A percentile compares a stretch with the other conserved stretches of the same genome.
Evolutionary conservation across 1,140 invertebrate genomes (phyloP).

Genomic region (Cepaea nemoralis): DNA sequence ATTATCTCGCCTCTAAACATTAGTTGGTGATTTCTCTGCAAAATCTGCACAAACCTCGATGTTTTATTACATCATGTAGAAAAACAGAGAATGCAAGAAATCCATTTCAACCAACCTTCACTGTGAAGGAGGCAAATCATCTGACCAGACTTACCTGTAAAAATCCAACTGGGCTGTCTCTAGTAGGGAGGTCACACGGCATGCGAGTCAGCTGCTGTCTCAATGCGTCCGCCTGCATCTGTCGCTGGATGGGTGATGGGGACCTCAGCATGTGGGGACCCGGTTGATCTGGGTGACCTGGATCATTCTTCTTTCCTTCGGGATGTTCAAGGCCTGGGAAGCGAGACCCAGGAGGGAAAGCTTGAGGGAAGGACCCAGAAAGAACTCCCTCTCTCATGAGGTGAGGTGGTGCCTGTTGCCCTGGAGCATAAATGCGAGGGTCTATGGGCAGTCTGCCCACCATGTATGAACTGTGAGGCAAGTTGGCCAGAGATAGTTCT

Average conservation of each 20-base stretch:
- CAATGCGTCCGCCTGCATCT: slow-evolving; percentile 27
- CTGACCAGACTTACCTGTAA: slow-evolving; percentile 25
- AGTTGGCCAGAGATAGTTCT: slow-evolving; percentile 78
- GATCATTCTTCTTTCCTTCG: slow-evolving; percentile 43
- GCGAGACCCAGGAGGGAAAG: slow-evolving; percentile 46
- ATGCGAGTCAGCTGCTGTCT: slow-evolving; percentile 35
- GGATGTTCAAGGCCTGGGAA: slow-evolving; percentile 49
- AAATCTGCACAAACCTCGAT: too few species aligned
- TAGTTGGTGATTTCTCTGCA: too few species aligned
- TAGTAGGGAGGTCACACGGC: slow-evolving; percentile 27
- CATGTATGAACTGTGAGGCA: slow-evolving; percentile 71
- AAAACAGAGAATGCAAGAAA: too few species aligned
- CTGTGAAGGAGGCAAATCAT: too few species aligned
- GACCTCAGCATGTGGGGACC: slow-evolving; percentile 34
- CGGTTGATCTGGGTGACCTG: slow-evolving; percentile 32
- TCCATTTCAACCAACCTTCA: too few species aligned
- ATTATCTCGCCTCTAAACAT: too few species aligned
- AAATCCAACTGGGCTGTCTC: slow-evolving; percentile 36
- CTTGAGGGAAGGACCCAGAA: slow-evolving; percentile 34
- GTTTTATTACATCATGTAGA: too few species aligned
- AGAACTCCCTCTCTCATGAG: slow-evolving; percentile 43
- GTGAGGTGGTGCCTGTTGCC: slow-evolving; percentile 42
- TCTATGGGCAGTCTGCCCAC: slow-evolving; percentile 71
- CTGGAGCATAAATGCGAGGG: slow-evolving; percentile 38
- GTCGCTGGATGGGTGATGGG: slow-evolving; percentile 31